Evolutionary conservation across 2,113 vertebrate genomes (phyloP).

Genomic region (Cepphus grylle): DNA sequence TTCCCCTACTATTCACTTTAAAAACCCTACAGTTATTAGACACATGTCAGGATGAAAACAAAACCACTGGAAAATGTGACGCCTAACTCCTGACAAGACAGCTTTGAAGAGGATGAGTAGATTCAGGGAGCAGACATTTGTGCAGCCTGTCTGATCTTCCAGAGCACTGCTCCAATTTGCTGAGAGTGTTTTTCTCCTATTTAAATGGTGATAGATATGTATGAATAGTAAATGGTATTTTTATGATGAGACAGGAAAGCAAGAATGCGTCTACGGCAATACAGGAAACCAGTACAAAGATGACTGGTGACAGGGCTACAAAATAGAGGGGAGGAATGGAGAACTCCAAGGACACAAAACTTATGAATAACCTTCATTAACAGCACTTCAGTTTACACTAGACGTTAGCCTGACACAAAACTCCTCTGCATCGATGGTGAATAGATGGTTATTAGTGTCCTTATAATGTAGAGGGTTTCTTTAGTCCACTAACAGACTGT

Average conservation of each 20-base stretch:
- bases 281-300: background rate
- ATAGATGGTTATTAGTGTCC: background rate
- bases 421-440: background rate
- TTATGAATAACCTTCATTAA: background rate
- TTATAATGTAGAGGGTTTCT: background rate
- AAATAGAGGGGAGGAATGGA: background rate
- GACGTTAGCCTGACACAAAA: background rate
- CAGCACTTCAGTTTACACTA: background rate
- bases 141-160: background rate
- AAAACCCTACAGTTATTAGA: background rate
- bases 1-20: background rate
- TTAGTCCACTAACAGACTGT: background rate
- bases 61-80: constrained; percentile 1
- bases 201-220: background rate
- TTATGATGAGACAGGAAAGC: background rate
- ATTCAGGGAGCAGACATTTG: background rate
- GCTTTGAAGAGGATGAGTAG: background rate
- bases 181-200: background rate
- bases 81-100: background rate
- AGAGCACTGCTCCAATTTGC: background rate
- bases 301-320: background rate
- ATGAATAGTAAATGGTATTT: background rate
- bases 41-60: background rate
- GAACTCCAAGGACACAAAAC: background rate
- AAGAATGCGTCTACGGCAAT: background rate